Percentiles rank a stretch among this genome's conserved stretches.
phyloP scores from a whole-genome alignment of 92 coral and sea anemone species.

The Heteractis magnifica region DNA sequence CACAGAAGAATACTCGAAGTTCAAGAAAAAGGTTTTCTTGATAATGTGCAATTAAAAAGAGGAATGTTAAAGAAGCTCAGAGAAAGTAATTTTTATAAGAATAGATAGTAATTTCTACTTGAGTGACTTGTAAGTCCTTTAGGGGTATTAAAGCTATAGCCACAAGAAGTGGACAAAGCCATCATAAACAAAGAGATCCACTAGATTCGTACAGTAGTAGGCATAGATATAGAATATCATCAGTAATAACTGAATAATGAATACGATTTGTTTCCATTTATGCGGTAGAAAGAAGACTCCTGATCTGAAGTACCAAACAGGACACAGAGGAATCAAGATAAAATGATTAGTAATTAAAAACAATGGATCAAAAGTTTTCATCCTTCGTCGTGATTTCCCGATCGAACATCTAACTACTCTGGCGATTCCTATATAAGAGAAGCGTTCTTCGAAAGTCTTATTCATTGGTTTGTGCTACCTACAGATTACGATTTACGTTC shows the following conservation, averaged over 20 bases:
- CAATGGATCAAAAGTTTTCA: neutral
- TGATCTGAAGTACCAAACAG: neutral
- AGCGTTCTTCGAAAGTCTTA: neutral
- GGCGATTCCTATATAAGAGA: neutral
- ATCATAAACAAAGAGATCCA: slow-evolving; percentile 6
- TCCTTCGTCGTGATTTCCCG: neutral
- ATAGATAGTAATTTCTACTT: neutral
- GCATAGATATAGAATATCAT: neutral
- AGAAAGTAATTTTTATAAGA: neutral
- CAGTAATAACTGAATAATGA: neutral
- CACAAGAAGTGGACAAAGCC: neutral
- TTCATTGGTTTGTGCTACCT: neutral
- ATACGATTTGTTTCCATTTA: neutral
- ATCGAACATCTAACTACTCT: neutral
- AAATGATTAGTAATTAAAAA: neutral
- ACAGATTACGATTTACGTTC: neutral
- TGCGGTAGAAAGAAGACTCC: neutral
- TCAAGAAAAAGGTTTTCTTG: neutral
- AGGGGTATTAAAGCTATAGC: neutral
- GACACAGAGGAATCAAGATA: neutral
- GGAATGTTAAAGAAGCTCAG: neutral
- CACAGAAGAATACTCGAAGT: neutral
- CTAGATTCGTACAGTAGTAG: neutral
- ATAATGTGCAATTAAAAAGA: neutral
- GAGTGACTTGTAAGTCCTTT: neutral